Evolutionary conservation across 2,888 invertebrate species (phyloP), one percentile per base, ranked within the genome.

Genomic region (Adela reaumurella): DNA sequence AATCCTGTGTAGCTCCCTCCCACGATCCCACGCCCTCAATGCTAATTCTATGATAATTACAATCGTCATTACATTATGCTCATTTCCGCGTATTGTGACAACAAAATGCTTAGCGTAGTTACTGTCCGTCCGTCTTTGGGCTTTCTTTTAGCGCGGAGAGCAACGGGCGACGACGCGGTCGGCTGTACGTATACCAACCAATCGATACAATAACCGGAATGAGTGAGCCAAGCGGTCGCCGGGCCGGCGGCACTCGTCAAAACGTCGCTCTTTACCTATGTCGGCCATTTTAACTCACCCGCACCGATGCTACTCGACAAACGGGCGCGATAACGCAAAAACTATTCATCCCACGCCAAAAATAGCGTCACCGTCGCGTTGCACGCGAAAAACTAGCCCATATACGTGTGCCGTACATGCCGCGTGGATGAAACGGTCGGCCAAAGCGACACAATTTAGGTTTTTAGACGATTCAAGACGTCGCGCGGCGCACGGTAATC

Each of bases 341-440:
- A 17, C 46, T 8, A 16, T 24, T 16, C 16, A 28, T 28, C 29
- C 29, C 17, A 17, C 24, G 43, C 28, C 45, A 53, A 56, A 61
- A 43, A 43, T 43, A 43, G 19, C 55, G 51, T 53, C 60, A 70
- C 74, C 71, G 78, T 72, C 62, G 77, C 54, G 62, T 59, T 61
- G 58, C 65, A 67, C 74, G 74, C 63, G 60, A 72, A 77, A 78
- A 77, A 76, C 62, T 73, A 76, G 69, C 74, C 74, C 67, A 70
- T 67, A 74, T 67, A 65, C 67, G 68, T 78, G 74, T 77, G 76
- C 72, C 59, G 70, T 71, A 76, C 65, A 66, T 72, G 19, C 19
- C 11, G n/a, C 5, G 3, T 8, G 62, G 63, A 67, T 68, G 60
- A 64, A 66, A 60, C 59, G 60, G 61, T 5, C 35, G 14, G 6